phyloP scores from a whole-genome alignment of 2,113 vertebrate species.

The Rhinopomastus cyanomelas region DNA sequence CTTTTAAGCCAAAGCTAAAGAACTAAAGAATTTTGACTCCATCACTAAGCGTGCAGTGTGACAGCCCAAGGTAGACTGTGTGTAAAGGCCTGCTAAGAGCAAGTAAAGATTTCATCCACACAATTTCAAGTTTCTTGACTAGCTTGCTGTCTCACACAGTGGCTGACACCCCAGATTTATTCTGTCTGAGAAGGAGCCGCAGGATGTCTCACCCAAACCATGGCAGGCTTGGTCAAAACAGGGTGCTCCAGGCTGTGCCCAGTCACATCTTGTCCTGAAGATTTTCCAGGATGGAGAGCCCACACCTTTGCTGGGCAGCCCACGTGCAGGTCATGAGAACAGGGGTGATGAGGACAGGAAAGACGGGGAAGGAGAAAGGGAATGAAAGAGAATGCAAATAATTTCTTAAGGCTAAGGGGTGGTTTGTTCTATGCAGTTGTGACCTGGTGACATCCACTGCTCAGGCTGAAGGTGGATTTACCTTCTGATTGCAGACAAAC shows the following conservation, averaged over 20 bases:
- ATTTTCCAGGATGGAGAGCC: background rate
- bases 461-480: background rate
- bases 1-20: constrained; percentile 21
- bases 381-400: background rate
- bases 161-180: background rate
- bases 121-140: background rate
- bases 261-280: background rate
- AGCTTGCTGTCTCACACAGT: too few species aligned
- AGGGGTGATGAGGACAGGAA: background rate
- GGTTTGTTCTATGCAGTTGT: background rate
- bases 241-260: accelerated
- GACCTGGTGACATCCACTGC: background rate
- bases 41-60: background rate
- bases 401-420: background rate
- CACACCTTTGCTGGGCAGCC: background rate
- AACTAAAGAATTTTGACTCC: background rate
- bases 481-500: background rate
- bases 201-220: accelerated
- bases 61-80: background rate
- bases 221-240: background rate
- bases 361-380: background rate
- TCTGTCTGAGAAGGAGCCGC: accelerated
- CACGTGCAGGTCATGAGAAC: background rate
- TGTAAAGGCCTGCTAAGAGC: background rate
- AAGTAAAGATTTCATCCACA: background rate